Evolutionary conservation across 2,113 vertebrate species (phyloP), one percentile per base, ranked within the genome.

Genomic region (Erinaceus europaeus): DNA sequence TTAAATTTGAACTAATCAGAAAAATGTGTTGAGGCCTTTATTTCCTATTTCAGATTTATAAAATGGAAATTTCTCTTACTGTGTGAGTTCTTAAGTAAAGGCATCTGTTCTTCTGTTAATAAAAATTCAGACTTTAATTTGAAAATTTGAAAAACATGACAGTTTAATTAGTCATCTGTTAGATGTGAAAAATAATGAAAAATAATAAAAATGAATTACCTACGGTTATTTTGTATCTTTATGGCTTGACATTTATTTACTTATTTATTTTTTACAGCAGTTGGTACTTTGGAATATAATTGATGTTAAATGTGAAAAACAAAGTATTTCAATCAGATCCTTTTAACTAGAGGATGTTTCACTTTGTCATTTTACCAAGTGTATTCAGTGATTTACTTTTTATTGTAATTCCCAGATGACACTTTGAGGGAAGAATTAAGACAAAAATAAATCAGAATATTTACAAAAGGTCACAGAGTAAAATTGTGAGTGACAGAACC

Each of bases 401-500:
- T 69, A 71, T 86, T 90, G 78, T 81, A 68, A 81, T 53, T 36
- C 9, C n/a, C 4, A 57, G 12, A 15, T 53, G 52, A 81, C 64
- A 46, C 27, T 83, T 57, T 82, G 61, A 65, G 15, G 72, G 52
- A 83, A 84, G 23, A 90, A 87, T 55, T 84, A 78, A 67, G 25
- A 62, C 38, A 89, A 74, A 79, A 74, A 55, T 61, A 76, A 91
- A 4, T 90, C 27, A 77, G 32, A 72, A 78, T 50, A 42, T 13
- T 74, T 79, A 62, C 11, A 52, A 83, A 94, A 92, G 65, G 65
- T 79, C n/a, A 77, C 14, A 55, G 25, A 59, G 80, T 82, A 84
- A 85, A 81, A 87, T 42, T 84, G 29, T 93, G 62, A 95, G 27
- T 89, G 87, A 73, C 91, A 91, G 36, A 50, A n/a, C 46, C 77